Conservation (phyloP, 2,113 vertebrate species). For the Ciconia maguari region DNA sequence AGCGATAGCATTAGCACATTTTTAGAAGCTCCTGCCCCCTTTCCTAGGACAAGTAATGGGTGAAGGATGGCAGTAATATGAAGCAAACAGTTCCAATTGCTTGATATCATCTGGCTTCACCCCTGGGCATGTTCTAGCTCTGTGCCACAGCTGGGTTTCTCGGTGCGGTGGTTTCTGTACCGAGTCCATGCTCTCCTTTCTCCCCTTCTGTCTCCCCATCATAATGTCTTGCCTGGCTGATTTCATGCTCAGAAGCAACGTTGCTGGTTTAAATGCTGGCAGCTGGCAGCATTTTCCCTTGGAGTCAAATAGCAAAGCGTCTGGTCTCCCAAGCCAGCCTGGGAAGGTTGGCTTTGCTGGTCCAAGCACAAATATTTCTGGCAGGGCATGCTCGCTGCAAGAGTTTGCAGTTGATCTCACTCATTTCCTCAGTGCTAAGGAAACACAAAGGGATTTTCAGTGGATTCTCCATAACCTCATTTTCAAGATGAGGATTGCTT, state of each 20-base stretch:
- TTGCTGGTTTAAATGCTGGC: not conserved
- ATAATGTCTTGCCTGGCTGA: not conserved
- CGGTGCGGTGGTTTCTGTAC: fast-evolving
- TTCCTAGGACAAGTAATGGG: not conserved
- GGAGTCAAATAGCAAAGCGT: not conserved
- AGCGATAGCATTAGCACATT: not conserved
- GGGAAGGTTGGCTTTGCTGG: conserved; percentile 17
- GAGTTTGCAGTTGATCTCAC: not conserved
- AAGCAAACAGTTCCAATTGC: fast-evolving
- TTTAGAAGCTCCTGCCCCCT: not conserved
- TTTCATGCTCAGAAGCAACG: not conserved
- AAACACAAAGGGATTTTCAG: not conserved
- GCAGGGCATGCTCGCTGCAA: not conserved
- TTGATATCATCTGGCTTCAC: not conserved
- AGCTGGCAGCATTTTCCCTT: not conserved
- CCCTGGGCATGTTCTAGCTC: not conserved
- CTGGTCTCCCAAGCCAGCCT: not conserved
- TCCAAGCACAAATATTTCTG: conserved; percentile 19
- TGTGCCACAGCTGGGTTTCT: not conserved
- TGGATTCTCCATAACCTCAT: not conserved
- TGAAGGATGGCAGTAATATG: not conserved
- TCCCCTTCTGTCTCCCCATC: not conserved
- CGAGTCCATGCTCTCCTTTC: not conserved
- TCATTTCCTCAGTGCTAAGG: not conserved
- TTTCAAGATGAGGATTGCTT: not conserved